Percentiles rank a stretch among this genome's conserved stretches.
These are phyloP conservation scores for Phaetusa simplex DNA, from an alignment of 2,113 vertebrate species.

Conservation along the genomic window DNA sequence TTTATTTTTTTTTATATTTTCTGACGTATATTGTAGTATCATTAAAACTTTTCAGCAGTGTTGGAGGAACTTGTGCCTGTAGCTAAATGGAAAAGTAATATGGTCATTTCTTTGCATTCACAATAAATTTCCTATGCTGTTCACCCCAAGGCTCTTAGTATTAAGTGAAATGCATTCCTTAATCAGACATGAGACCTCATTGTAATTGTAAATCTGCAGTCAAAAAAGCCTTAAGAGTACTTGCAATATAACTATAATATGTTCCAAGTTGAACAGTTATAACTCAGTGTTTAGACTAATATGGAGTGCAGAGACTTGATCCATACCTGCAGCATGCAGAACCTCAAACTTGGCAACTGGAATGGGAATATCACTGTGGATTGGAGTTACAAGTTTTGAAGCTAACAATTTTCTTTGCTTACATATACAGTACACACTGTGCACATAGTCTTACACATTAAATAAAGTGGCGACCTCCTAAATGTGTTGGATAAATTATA, in stretches of 20 bases:
- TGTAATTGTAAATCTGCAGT: constrained; percentile 25
- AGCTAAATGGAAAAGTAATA: constrained; percentile 34
- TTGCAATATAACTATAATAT: background rate
- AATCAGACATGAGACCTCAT: constrained; percentile 16
- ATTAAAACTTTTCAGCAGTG: background rate
- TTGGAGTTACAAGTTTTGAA: background rate
- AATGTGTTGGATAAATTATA: background rate
- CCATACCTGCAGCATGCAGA: background rate
- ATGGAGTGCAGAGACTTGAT: background rate
- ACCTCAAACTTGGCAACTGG: background rate
- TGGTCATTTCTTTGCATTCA: constrained; percentile 3
- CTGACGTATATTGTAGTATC: background rate
- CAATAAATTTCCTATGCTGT: background rate
- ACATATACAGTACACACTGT: rapidly evolving
- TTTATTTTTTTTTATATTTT: background rate
- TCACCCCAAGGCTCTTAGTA: background rate
- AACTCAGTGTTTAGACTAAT: background rate
- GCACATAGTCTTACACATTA: background rate
- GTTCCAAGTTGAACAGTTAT: background rate
- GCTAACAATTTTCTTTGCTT: background rate
- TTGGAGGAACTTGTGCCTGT: background rate
- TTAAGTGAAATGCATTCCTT: constrained; percentile 4
- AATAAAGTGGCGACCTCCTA: background rate
- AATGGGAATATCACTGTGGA: background rate
- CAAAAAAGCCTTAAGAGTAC: background rate